A percentile compares a stretch with the other conserved stretches of the same genome.
phyloP scores from a whole-genome alignment of 2,888 invertebrate genomes.

The Melinaea menophilus region DNA sequence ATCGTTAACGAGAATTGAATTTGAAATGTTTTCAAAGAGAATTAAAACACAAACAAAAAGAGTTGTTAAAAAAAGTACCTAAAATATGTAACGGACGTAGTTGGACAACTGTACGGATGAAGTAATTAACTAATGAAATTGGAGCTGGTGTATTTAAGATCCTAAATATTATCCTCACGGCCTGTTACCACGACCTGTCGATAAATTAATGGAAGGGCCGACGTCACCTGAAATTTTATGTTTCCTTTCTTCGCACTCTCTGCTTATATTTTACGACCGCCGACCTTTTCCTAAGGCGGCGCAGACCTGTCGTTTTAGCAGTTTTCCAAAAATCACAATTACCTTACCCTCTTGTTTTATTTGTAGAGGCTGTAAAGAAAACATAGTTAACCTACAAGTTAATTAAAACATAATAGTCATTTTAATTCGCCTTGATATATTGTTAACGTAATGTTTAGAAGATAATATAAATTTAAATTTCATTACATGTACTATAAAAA shows the following conservation, averaged over 20 bases:
- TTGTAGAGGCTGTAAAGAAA: neutral
- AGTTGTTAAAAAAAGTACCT: too few species aligned
- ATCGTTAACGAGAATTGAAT: too few species aligned
- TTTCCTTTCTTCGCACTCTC: conserved; percentile 61
- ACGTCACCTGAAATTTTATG: conserved; percentile 75
- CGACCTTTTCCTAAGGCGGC: conserved; percentile 35
- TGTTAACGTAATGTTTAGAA: too few species aligned
- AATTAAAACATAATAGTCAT: too few species aligned
- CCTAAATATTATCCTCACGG: conserved; percentile 75
- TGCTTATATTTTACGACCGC: conserved; percentile 56
- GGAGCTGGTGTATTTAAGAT: conserved; percentile 60
- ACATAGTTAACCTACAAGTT: neutral
- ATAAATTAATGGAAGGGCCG: conserved; percentile 74
- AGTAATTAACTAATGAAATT: conserved; percentile 73
- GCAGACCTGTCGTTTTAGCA: conserved; percentile 29
- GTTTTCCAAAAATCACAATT: conserved; percentile 24
- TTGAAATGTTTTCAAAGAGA: too few species aligned
- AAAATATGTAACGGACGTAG: neutral
- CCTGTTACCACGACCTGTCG: conserved; percentile 75
- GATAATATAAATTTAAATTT: too few species aligned
- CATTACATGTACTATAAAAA: too few species aligned
- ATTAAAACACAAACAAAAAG: too few species aligned
- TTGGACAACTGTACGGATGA: conserved; percentile 20
- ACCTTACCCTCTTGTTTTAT: conserved; percentile 12
- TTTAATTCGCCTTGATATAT: too few species aligned